Percentiles rank a stretch among this genome's conserved stretches.
phyloP scores from a whole-genome alignment of 2,888 invertebrate genomes.

The Perizoma flavofasciatum region DNA sequence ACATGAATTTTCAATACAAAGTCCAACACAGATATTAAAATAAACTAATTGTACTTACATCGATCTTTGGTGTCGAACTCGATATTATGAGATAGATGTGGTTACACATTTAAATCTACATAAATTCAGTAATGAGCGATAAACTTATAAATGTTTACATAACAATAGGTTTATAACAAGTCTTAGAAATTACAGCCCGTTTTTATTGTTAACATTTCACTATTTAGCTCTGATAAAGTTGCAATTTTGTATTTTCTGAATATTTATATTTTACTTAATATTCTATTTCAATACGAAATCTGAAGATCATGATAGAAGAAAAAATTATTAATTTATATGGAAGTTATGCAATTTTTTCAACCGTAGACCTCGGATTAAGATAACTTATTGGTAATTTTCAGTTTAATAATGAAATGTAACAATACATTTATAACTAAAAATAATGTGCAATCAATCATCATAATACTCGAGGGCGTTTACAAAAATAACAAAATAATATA shows the following conservation, averaged over 20 bases:
- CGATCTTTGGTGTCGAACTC: constrained; percentile 74
- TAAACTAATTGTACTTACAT: constrained; percentile 62
- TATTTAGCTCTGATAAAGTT: constrained; percentile 18
- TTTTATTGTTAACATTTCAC: constrained; percentile 46
- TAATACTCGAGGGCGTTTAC: constrained; percentile 34
- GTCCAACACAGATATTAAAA: constrained; percentile 58
- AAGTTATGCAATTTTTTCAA: too few relatives aligned
- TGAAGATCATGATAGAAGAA: background rate
- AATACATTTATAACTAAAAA: too few relatives aligned
- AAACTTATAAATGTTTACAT: constrained; percentile 35
- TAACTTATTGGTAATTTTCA: background rate
- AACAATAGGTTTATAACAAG: constrained; percentile 59
- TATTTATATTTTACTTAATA: background rate
- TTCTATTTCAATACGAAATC: background rate
- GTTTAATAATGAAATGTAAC: too few relatives aligned
- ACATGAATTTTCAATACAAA: constrained; percentile 51
- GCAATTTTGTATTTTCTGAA: background rate
- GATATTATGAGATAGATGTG: constrained; percentile 48
- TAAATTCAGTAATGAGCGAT: constrained; percentile 41
- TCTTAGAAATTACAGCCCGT: constrained; percentile 71
- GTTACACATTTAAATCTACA: constrained; percentile 40
- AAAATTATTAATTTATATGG: too few relatives aligned
- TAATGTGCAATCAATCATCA: constrained; percentile 17
- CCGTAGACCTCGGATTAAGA: background rate
- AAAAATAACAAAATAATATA: constrained; percentile 28